These are phyloP conservation scores for Falco berigora DNA, from an alignment of 2,797 vertebrate genomes.

Conservation along the genomic window DNA sequence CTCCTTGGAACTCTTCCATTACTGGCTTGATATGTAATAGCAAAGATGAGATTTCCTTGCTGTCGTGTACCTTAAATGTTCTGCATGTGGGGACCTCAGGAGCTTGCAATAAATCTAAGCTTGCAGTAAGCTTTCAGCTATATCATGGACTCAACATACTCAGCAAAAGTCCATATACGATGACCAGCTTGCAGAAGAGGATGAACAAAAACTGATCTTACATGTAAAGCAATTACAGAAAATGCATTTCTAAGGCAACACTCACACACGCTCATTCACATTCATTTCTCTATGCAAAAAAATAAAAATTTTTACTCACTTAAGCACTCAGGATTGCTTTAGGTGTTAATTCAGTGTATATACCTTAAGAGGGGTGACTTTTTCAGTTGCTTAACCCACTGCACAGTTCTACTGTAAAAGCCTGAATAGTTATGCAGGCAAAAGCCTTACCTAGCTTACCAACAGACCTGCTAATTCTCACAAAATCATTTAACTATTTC, in stretches of 20 bases:
- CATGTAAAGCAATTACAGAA: neutral
- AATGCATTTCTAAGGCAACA: neutral
- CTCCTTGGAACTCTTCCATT: neutral
- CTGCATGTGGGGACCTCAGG: neutral
- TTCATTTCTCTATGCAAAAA: neutral
- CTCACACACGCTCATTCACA: neutral
- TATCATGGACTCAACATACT: neutral
- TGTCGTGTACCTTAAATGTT: neutral
- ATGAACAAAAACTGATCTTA: neutral
- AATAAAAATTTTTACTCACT: neutral
- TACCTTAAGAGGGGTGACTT: neutral
- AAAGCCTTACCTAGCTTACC: constrained; percentile 75
- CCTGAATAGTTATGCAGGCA: neutral
- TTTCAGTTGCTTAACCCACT: neutral
- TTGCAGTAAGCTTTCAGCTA: neutral
- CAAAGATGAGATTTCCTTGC: neutral
- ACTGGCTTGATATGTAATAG: neutral
- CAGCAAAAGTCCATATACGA: neutral
- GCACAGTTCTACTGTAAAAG: neutral
- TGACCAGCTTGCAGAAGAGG: neutral
- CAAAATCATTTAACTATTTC: constrained; percentile 71
- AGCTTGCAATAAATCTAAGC: neutral
- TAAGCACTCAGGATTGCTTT: neutral
- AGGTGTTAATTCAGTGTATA: neutral
- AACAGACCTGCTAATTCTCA: constrained; percentile 64